A percentile compares a stretch with the other conserved stretches of the same genome.
These are phyloP conservation scores for Sebastes umbrosus DNA, from an alignment of 2,797 vertebrate genomes.

Conservation along the genomic window DNA sequence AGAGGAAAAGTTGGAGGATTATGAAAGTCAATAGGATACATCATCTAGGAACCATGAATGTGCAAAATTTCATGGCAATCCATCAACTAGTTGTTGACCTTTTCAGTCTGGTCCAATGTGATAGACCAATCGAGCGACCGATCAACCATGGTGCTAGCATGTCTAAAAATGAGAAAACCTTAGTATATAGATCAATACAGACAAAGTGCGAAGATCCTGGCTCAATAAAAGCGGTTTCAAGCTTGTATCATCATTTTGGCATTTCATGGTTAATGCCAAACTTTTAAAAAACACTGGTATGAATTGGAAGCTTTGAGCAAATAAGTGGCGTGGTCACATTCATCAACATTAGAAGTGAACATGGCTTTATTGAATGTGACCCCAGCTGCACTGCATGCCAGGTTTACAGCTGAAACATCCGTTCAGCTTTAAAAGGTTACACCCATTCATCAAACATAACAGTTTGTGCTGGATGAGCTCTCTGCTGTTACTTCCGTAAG, in stretches of 20 bases:
- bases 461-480: not conserved
- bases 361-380: not conserved
- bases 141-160: not conserved
- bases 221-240: not conserved
- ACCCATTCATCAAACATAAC: slow-evolving; percentile 1
- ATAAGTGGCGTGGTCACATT: not conserved
- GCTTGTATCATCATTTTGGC: not conserved
- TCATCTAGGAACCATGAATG: too few relatives aligned
- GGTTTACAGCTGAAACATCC: slow-evolving; percentile 2
- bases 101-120: not conserved
- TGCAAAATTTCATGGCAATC: not conserved
- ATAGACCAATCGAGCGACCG: not conserved
- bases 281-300: not conserved
- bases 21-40: not conserved
- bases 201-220: not conserved
- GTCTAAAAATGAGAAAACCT: not conserved
- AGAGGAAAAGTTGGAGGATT: not conserved
- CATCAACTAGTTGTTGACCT: not conserved
- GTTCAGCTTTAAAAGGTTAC: slow-evolving; percentile 34
- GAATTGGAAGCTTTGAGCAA: not conserved
- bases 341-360: not conserved
- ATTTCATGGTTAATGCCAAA: not conserved
- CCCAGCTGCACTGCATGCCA: not conserved
- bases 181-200: not conserved
- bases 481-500: not conserved